Evolutionary conservation across 2,888 invertebrate genomes (phyloP).

Genomic region (Proisotoma minuta): DNA sequence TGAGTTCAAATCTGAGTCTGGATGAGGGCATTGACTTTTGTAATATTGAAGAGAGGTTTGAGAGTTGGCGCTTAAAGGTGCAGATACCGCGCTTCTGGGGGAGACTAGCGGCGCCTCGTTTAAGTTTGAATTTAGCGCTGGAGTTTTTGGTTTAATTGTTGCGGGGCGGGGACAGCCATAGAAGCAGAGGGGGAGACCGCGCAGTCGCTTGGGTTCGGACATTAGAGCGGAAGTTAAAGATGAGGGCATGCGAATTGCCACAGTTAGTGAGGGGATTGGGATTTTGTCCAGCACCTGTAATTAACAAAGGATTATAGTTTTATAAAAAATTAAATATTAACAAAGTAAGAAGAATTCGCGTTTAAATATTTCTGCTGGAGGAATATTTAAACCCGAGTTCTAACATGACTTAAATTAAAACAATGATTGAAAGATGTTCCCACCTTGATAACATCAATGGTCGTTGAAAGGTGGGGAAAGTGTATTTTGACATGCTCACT

Average conservation of each 20-base stretch:
- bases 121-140: too few species aligned
- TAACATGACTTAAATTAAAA: too few species aligned
- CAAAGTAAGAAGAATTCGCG: too few species aligned
- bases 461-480: conserved; percentile 39
- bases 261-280: conserved; percentile 44
- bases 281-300: conserved; percentile 40
- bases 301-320: neutral
- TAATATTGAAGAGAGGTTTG: conserved; percentile 19
- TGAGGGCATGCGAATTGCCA: conserved; percentile 44
- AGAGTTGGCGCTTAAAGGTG: neutral
- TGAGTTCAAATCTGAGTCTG: conserved; percentile 6
- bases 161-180: conserved; percentile 46
- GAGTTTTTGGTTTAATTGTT: conserved; percentile 25
- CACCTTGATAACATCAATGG: conserved; percentile 46
- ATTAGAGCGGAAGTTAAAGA: conserved; percentile 30
- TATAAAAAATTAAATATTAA: neutral
- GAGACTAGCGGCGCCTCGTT: too few species aligned
- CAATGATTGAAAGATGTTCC: too few species aligned
- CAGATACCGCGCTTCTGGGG: neutral
- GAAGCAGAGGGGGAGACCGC: conserved; percentile 45
- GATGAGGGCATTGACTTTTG: conserved; percentile 29
- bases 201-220: conserved; percentile 35
- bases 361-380: too few species aligned
- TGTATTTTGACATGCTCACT: conserved; percentile 47
- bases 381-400: too few species aligned